A percentile compares a stretch with the other conserved stretches of the same genome.
Conservation (phyloP, 1,140 invertebrate genomes). For the Heliconius hermathena region DNA sequence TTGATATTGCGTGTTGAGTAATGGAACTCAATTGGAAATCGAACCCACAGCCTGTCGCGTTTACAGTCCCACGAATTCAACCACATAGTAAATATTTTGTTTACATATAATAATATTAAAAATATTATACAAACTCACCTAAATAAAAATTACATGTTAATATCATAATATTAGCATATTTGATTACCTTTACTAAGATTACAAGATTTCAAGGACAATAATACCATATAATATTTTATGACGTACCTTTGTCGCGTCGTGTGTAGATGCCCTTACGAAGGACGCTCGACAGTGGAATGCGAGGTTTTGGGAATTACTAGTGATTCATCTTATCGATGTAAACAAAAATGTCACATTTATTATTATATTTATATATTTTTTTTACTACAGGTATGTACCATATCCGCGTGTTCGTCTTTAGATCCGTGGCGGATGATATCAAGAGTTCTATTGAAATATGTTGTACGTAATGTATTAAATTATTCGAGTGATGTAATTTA, state of each 20-base stretch:
- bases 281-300: constrained; percentile 54
- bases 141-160: neutral
- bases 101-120: neutral
- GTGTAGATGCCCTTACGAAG: constrained; percentile 58
- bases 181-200: neutral
- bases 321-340: constrained; percentile 69
- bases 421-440: neutral
- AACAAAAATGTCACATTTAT: constrained; percentile 63
- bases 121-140: too few relatives aligned
- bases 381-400: constrained; percentile 2
- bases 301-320: constrained; percentile 56
- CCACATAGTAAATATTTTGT: too few relatives aligned
- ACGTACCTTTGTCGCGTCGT: constrained; percentile 25
- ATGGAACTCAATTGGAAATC: too few relatives aligned
- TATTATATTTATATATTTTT: constrained; percentile 42
- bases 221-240: neutral
- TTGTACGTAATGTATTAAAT: neutral
- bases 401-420: constrained; percentile 54
- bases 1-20: too few relatives aligned
- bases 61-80: too few relatives aligned
- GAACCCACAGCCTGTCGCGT: too few relatives aligned
- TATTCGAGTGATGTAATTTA: constrained; percentile 1
- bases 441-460: constrained; percentile 11
- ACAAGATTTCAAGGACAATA: neutral
- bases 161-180: neutral